Conservation (phyloP, 2,888 invertebrate species). For the Ferrisia virgata region DNA sequence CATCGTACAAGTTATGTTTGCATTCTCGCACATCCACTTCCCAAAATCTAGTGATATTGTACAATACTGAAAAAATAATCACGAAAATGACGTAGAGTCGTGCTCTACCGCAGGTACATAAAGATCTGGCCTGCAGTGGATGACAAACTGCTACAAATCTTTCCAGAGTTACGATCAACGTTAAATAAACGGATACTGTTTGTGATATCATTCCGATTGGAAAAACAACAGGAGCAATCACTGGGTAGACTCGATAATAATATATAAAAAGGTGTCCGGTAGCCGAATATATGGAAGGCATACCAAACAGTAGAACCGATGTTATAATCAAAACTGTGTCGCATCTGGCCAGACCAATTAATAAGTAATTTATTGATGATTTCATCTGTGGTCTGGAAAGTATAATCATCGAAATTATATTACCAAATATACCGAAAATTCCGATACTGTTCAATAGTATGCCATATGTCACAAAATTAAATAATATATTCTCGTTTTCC, state of each 20-base stretch:
- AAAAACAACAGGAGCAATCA: constrained; percentile 74
- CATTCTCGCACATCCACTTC: constrained; percentile 52
- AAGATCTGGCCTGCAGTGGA: constrained; percentile 80
- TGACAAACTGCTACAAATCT: constrained; percentile 92
- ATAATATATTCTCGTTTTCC: constrained; percentile 57
- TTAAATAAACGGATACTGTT: constrained; percentile 89
- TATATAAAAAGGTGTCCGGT: constrained; percentile 73
- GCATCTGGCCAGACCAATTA: constrained; percentile 89
- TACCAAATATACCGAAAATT: constrained; percentile 81
- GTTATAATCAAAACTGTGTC: constrained; percentile 88
- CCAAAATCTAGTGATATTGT: constrained; percentile 73
- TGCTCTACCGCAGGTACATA: constrained; percentile 86
- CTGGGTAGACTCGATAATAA: constrained; percentile 69
- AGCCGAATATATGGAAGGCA: constrained; percentile 80
- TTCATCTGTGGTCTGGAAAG: constrained; percentile 91
- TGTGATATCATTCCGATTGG: constrained; percentile 84
- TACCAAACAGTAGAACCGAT: constrained; percentile 78
- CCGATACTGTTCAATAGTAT: constrained; percentile 77
- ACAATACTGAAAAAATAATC: constrained; percentile 73
- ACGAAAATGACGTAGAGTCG: constrained; percentile 80
- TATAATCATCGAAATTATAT: constrained; percentile 85
- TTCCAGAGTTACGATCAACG: constrained; percentile 61
- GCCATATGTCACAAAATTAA: constrained; percentile 79
- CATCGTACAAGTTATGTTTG: constrained; percentile 55
- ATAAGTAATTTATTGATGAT: constrained; percentile 89